Percentiles rank a stretch among this genome's conserved stretches.
Evolutionary conservation across 2,888 invertebrate species (phyloP).

Genomic region (Drosophila buzzatii): DNA sequence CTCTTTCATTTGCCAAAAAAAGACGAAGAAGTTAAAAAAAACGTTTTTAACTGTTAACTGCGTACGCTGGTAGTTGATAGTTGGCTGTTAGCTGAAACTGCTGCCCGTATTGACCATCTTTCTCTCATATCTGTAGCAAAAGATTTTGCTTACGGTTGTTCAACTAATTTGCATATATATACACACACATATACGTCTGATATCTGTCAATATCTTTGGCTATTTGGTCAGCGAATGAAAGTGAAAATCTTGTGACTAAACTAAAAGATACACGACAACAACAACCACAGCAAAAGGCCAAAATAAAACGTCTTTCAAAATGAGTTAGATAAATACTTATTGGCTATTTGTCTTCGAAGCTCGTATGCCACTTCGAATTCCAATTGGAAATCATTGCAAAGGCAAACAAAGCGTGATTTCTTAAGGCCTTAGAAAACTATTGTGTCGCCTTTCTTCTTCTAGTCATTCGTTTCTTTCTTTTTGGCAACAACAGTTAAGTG

Average conservation of each 20-base stretch:
- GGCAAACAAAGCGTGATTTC: constrained; percentile 57
- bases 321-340: constrained; percentile 64
- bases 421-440: constrained; percentile 40
- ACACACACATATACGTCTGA: constrained; percentile 1
- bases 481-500: constrained; percentile 33
- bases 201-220: constrained; percentile 37
- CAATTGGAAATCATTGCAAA: constrained; percentile 59
- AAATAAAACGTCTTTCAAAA: constrained; percentile 58
- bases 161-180: constrained; percentile 72
- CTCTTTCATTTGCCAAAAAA: constrained; percentile 77
- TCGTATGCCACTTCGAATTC: constrained; percentile 31
- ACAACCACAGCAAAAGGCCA: neutral
- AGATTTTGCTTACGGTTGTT: constrained; percentile 74
- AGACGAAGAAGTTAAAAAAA: constrained; percentile 6
- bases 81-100: constrained; percentile 14
- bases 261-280: constrained; percentile 44
- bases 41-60: constrained; percentile 34
- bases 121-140: constrained; percentile 64
- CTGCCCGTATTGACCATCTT: constrained; percentile 40
- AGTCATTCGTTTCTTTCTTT: constrained; percentile 40
- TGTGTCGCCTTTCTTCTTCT: constrained; percentile 8
- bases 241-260: constrained; percentile 66
- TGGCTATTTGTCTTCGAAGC: constrained; percentile 38
- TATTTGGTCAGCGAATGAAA: constrained; percentile 62
- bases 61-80: constrained; percentile 15